Percentiles rank a stretch among this genome's conserved stretches.
phyloP scores from a whole-genome alignment of 1,140 invertebrate species.

The Brachionus koreanus region DNA sequence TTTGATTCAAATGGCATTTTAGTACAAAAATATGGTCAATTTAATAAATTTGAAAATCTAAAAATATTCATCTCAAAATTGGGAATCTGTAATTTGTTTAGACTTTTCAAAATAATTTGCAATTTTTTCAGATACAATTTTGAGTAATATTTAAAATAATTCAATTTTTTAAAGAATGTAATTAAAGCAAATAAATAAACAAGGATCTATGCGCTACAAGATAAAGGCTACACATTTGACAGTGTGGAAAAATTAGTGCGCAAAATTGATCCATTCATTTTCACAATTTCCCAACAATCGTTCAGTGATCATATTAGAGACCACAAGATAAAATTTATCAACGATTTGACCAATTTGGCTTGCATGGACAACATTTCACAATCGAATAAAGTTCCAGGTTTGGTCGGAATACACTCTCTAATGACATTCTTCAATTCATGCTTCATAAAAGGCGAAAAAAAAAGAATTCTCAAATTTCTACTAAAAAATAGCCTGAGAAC shows the following conservation, averaged over 20 bases:
- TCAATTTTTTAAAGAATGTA: not conserved
- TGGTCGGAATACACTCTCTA: not conserved
- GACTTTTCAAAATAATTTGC: not conserved
- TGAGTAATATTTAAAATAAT: not conserved
- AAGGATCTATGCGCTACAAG: not conserved
- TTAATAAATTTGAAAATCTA: conserved; percentile 3
- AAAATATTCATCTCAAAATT: conserved; percentile 8
- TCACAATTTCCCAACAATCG: not conserved
- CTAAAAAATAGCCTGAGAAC: not conserved
- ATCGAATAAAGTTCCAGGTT: conserved; percentile 9
- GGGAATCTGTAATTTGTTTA: conserved; percentile 10
- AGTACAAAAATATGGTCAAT: conserved; percentile 32
- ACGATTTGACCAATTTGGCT: not conserved
- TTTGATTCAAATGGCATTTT: conserved; percentile 17
- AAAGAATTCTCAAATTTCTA: not conserved
- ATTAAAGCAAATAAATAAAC: not conserved
- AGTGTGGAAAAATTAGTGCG: conserved; percentile 21
- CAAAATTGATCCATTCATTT: conserved; percentile 17
- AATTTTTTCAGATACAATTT: conserved; percentile 7
- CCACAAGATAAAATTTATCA: not conserved
- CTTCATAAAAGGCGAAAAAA: conserved; percentile 1
- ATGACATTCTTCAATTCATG: not conserved
- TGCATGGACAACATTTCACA: not conserved
- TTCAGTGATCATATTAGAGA: not conserved
- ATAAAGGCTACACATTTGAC: conserved; percentile 34